phyloP scores from a whole-genome alignment of 2,888 invertebrate genomes.

The Acleris holmiana region DNA sequence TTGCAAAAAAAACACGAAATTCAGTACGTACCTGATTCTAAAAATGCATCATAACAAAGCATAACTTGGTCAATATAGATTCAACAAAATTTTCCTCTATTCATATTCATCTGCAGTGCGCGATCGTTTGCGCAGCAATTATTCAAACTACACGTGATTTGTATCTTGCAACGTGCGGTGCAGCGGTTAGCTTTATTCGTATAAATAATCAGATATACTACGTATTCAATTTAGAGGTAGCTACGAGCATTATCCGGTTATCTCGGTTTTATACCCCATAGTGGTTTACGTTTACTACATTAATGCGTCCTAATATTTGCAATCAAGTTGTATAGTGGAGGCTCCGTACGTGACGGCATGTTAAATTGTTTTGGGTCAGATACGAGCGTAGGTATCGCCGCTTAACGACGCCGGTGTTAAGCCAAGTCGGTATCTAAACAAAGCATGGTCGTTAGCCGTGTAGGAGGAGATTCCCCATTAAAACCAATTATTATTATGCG shows the following conservation, averaged over 20 bases:
- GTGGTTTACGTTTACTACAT: conserved; percentile 27
- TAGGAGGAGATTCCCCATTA: conserved; percentile 74
- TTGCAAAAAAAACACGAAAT: too few species aligned
- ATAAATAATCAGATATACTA: conserved; percentile 22
- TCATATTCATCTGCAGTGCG: conserved; percentile 11
- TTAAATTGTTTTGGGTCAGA: conserved; percentile 41
- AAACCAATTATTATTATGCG: conserved; percentile 74
- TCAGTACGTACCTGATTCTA: too few species aligned
- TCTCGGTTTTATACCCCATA: conserved; percentile 30
- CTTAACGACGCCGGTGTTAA: conserved; percentile 37
- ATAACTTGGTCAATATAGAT: neutral
- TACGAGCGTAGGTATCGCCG: conserved; percentile 42
- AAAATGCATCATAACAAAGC: too few species aligned
- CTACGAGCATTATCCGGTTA: conserved; percentile 26
- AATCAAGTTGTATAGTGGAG: conserved; percentile 36
- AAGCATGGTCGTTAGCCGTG: conserved; percentile 66
- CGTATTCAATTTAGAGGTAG: conserved; percentile 27
- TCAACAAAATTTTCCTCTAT: conserved; percentile 15
- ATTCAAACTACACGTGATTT: conserved; percentile 35
- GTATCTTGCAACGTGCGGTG: conserved; percentile 30
- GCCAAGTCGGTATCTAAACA: conserved; percentile 59
- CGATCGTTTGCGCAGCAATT: conserved; percentile 29
- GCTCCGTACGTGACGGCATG: conserved; percentile 37
- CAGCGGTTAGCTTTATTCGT: conserved; percentile 28
- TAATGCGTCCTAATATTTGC: conserved; percentile 37